phyloP scores from a whole-genome alignment of 1,140 invertebrate genomes.

The Scaptodrosophila lebanonensis region DNA sequence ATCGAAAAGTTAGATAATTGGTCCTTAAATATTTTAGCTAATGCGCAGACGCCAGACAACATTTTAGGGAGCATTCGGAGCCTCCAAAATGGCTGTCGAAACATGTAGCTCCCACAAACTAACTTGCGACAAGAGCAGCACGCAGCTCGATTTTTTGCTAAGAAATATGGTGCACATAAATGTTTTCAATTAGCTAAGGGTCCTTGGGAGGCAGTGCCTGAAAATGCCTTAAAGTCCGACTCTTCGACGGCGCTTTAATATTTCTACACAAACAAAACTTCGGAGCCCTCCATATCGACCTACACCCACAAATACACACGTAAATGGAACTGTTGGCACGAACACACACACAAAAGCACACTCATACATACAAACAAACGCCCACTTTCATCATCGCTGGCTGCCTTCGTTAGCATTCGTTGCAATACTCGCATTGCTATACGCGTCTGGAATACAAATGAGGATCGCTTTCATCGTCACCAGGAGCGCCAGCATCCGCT shows the following conservation, averaged over 20 bases:
- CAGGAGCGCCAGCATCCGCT: slow-evolving; percentile 55
- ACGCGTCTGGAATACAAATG: slow-evolving; percentile 76
- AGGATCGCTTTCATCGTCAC: slow-evolving; percentile 69
- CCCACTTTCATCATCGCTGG: slow-evolving; percentile 63
- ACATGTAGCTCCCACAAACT: background rate
- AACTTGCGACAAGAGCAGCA: slow-evolving; percentile 41
- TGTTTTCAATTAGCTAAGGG: slow-evolving; percentile 59
- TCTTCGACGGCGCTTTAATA: slow-evolving; percentile 41
- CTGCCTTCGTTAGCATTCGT: slow-evolving; percentile 59
- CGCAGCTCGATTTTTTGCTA: slow-evolving; percentile 22
- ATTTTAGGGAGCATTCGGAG: background rate
- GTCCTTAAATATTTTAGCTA: background rate
- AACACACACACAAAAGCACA: slow-evolving; percentile 2
- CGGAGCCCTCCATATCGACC: slow-evolving; percentile 49
- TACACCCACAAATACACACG: slow-evolving; percentile 28
- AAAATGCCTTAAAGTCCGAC: slow-evolving; percentile 43
- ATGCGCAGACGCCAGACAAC: slow-evolving; percentile 43
- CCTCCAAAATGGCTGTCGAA: slow-evolving; percentile 31
- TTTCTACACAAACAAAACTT: slow-evolving; percentile 41
- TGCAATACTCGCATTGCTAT: slow-evolving; percentile 48
- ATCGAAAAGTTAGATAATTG: slow-evolving; percentile 25
- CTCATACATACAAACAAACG: slow-evolving; percentile 16
- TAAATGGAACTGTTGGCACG: too few relatives aligned
- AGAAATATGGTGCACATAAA: slow-evolving; percentile 52
- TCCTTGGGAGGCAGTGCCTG: background rate